phyloP scores from a whole-genome alignment of 2,888 invertebrate species.

The Noctua comes region DNA sequence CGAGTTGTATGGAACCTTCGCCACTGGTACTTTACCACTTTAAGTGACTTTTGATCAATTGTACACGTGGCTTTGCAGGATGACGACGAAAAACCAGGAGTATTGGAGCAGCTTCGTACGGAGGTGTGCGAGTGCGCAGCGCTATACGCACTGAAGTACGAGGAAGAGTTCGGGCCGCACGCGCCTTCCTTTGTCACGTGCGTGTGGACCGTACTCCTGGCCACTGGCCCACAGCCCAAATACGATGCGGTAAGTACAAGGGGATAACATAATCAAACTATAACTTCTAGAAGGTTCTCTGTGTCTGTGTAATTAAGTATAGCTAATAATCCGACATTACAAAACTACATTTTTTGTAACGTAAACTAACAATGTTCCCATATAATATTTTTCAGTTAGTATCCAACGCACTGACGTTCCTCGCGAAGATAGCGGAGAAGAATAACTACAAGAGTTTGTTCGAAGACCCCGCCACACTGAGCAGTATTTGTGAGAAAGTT shows the following conservation, averaged over 20 bases:
- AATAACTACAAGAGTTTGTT: conserved; percentile 96
- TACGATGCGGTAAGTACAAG: conserved; percentile 94
- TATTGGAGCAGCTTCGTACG: conserved; percentile 97
- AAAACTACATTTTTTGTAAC: too few relatives aligned
- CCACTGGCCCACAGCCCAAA: conserved; percentile 95
- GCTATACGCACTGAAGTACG: conserved; percentile 99
- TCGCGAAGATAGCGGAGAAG: conserved; percentile 98
- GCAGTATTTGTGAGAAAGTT: conserved; percentile 99
- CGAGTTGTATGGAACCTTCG: too few relatives aligned
- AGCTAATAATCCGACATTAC: too few relatives aligned
- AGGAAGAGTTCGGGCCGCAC: conserved; percentile 98
- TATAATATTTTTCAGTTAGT: conserved; percentile 93
- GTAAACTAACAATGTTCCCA: background rate
- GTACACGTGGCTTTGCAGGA: conserved; percentile 86
- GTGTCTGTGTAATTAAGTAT: too few relatives aligned
- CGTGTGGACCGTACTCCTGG: conserved; percentile 97
- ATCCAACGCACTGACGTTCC: conserved; percentile 98
- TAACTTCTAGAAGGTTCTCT: too few relatives aligned
- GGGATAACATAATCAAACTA: too few relatives aligned
- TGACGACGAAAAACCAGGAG: conserved; percentile 96
- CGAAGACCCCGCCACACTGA: conserved; percentile 95
- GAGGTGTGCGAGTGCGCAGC: conserved; percentile 99
- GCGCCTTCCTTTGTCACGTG: conserved; percentile 98
- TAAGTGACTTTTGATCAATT: background rate
- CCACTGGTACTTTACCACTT: background rate